Evolutionary conservation across 2,888 invertebrate genomes (phyloP), one percentile per base, ranked within the genome.

Genomic region (Drosophila ezoana): DNA sequence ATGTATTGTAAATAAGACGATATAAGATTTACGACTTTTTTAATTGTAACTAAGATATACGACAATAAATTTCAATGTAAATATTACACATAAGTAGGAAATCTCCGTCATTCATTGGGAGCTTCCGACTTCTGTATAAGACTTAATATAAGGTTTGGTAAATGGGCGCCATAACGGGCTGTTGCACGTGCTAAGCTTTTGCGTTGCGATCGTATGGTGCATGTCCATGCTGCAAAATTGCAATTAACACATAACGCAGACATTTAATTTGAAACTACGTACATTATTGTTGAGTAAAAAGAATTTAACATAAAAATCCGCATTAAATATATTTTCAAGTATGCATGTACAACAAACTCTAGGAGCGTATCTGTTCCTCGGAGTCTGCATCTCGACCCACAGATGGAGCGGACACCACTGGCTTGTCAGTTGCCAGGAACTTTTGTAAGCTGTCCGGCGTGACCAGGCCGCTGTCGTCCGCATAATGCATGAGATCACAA

Each of bases 401-500:
- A 13, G 53, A 14, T 35, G 72, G 20, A 14, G 64, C 47, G 0
- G 76, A 9, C 28, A 48, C 18, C 11, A 44, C 14, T 6, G 56
- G 3, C 28, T 72, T 68, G 5, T 69, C 85, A 28, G 47, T 35
- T 6, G 51, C 32, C 8, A 78, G 18, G 28, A 75, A 59, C 40
- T 83, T 78, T 44, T 82, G 54, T 16, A 90, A 48, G 56, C 84
- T 81, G 1, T 79, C 83, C 28, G 91, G 89, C 28, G 92, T 92
- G 2, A 95, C 93, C 2, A 97, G 93, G 3, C 98, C 98, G 87
- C 96, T 93, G 28, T 96, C 95, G 91, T 98, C 97, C 0, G 96
- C 97, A 72, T 95, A 93, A 2, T 95, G 94, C 54, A 98, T 92
- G 74, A 98, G 95, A 85, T 96, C 95, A 92, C 98, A 98, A 80